Evolutionary conservation across 1,140 invertebrate species (phyloP).

Genomic region (Tachypleus tridentatus): DNA sequence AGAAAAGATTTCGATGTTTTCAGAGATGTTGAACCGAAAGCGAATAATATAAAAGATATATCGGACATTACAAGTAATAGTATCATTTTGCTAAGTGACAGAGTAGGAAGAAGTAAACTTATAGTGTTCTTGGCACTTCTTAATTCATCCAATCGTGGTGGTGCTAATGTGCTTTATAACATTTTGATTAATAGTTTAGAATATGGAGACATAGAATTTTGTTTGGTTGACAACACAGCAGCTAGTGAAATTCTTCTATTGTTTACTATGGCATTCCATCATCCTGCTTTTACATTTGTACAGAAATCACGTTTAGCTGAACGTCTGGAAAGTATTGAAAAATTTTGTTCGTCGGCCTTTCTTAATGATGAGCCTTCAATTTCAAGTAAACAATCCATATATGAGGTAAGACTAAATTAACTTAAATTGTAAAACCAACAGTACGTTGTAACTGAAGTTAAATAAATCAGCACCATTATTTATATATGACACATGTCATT

Average conservation of each 20-base stretch:
- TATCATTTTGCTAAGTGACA: conserved; percentile 38
- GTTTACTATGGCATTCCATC: conserved; percentile 80
- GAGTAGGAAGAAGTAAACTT: conserved; percentile 61
- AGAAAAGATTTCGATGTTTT: conserved; percentile 69
- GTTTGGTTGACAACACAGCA: conserved; percentile 1
- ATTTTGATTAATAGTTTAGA: conserved; percentile 43
- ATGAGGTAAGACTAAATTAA: too few relatives aligned
- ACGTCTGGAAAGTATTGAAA: too few relatives aligned
- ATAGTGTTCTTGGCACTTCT: conserved; percentile 72
- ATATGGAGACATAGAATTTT: conserved; percentile 16
- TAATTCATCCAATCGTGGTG: conserved; percentile 68
- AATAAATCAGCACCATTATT: too few relatives aligned
- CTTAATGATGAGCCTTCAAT: too few relatives aligned
- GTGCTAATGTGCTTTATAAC: conserved; percentile 68
- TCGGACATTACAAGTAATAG: conserved; percentile 23
- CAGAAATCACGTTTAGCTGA: conserved; percentile 44
- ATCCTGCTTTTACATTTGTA: conserved; percentile 86
- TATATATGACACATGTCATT: too few relatives aligned
- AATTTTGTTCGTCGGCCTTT: too few relatives aligned
- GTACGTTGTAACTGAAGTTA: too few relatives aligned
- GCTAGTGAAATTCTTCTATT: conserved; percentile 65
- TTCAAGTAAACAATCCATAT: too few relatives aligned
- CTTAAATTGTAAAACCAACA: too few relatives aligned
- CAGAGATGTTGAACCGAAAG: conserved; percentile 65
- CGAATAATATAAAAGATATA: conserved; percentile 58